These are phyloP conservation scores for Triops cancriformis DNA, from an alignment of 1,140 invertebrate genomes.

Conservation along the genomic window DNA sequence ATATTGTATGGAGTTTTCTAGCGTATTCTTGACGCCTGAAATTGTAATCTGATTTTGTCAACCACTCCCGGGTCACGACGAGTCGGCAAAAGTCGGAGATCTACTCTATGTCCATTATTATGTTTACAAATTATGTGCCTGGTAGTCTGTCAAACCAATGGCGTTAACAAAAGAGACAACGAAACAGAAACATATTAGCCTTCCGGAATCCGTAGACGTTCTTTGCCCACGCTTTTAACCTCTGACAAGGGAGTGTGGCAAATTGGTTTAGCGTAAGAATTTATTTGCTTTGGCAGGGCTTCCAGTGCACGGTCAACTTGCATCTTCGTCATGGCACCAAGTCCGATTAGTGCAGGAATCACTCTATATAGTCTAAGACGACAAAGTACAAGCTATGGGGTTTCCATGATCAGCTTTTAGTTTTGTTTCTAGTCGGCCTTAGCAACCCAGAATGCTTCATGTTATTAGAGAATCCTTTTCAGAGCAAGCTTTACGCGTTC, in stretches of 20 bases:
- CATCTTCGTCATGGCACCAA: not conserved
- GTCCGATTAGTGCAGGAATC: constrained; percentile 2
- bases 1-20: too few species aligned
- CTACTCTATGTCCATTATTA: too few species aligned
- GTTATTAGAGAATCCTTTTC: too few species aligned
- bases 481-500: too few species aligned
- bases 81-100: too few species aligned
- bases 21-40: too few species aligned
- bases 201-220: not conserved
- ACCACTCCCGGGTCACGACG: too few species aligned
- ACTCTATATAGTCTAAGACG: not conserved
- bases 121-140: too few species aligned
- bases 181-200: not conserved
- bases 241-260: not conserved
- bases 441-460: not conserved
- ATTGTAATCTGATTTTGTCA: too few species aligned
- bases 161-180: too few species aligned
- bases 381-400: not conserved
- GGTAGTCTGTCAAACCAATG: too few species aligned
- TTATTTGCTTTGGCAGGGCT: constrained; percentile 2
- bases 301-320: not conserved
- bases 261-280: not conserved
- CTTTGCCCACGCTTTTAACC: not conserved
- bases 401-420: not conserved
- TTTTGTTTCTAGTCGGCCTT: not conserved